Conservation (phyloP, 2,113 vertebrate genomes). For the Ramphastos sulfuratus region DNA sequence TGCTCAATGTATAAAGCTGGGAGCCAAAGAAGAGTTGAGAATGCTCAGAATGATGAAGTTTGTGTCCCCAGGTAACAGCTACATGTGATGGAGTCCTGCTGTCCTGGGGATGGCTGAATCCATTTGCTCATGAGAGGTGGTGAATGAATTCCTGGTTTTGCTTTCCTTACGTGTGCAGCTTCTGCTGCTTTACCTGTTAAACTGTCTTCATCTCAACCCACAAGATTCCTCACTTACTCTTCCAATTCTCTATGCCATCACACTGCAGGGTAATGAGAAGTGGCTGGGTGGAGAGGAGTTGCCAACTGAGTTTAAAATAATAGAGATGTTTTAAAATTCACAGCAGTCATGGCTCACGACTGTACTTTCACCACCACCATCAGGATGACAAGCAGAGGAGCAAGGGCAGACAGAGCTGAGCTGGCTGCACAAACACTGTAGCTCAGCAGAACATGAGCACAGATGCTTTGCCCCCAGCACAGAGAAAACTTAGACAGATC, state of each 20-base stretch:
- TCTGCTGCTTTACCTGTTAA: neutral
- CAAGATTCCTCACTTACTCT: neutral
- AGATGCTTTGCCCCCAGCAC: neutral
- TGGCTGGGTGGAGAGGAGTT: fast-evolving
- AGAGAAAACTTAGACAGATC: neutral
- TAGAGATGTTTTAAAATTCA: neutral
- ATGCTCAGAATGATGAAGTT: fast-evolving
- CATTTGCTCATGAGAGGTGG: fast-evolving
- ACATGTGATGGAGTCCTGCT: neutral
- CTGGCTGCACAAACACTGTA: fast-evolving
- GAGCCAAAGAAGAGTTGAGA: neutral
- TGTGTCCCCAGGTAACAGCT: neutral
- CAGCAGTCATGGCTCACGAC: neutral
- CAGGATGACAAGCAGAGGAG: neutral
- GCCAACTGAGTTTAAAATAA: fast-evolving
- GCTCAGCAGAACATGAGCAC: neutral
- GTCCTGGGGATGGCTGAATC: neutral
- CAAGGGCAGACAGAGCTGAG: fast-evolving
- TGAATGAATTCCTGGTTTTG: neutral
- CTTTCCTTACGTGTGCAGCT: fast-evolving
- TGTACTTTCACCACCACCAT: neutral
- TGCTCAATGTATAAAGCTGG: neutral
- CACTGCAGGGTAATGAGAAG: fast-evolving
- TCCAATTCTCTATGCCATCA: too few relatives aligned
- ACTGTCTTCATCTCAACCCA: neutral